phyloP scores from a whole-genome alignment of 2,888 invertebrate species.

The Folsomia manolachei region DNA sequence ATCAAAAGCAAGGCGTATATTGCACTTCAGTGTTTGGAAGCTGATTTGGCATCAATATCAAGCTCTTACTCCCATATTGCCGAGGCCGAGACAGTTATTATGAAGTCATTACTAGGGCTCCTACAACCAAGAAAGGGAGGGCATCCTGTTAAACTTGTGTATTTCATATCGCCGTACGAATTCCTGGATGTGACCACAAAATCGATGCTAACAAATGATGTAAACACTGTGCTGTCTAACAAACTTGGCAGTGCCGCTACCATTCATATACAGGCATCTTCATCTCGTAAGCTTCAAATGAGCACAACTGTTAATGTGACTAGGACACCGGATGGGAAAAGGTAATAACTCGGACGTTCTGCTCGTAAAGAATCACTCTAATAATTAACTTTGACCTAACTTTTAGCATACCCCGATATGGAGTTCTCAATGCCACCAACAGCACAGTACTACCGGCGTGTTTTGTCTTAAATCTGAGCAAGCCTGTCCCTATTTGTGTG shows the following conservation, averaged over 20 bases:
- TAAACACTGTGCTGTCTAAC: slow-evolving; percentile 61
- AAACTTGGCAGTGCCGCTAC: slow-evolving; percentile 82
- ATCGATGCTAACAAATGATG: slow-evolving; percentile 70
- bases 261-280: slow-evolving; percentile 83
- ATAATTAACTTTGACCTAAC: neutral
- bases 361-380: neutral
- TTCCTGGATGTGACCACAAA: slow-evolving; percentile 73
- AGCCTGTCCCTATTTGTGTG: slow-evolving; percentile 80
- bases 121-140: slow-evolving; percentile 79
- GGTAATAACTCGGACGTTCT: too few species aligned
- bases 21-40: slow-evolving; percentile 85
- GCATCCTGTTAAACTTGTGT: slow-evolving; percentile 89
- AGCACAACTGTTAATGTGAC: slow-evolving; percentile 64
- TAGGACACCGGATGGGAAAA: slow-evolving; percentile 70
- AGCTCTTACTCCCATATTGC: slow-evolving; percentile 42
- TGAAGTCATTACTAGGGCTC: slow-evolving; percentile 82
- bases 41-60: slow-evolving; percentile 66
- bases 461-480: slow-evolving; percentile 77
- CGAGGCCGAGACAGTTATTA: slow-evolving; percentile 45
- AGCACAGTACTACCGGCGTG: slow-evolving; percentile 87
- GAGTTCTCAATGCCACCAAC: slow-evolving; percentile 75
- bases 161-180: slow-evolving; percentile 91
- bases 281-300: slow-evolving; percentile 75
- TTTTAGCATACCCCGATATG: slow-evolving; percentile 71
- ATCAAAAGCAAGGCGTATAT: slow-evolving; percentile 90